Evolutionary conservation across 2,113 vertebrate species (phyloP).

Genomic region (Cairina moschata): DNA sequence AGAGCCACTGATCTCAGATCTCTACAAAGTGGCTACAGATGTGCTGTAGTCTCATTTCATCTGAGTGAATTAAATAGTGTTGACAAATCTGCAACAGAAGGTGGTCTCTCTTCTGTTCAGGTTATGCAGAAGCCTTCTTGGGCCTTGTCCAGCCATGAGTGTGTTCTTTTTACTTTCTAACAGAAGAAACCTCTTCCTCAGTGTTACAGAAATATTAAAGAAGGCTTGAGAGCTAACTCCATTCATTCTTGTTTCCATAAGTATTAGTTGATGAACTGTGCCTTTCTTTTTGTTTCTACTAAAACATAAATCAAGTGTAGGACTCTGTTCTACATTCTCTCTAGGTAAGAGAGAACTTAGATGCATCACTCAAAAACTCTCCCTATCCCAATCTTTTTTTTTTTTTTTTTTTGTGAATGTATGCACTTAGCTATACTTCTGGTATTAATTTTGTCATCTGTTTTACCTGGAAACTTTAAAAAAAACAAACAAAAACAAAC

Average conservation of each 20-base stretch:
- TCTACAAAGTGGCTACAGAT: not conserved
- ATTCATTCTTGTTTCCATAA: not conserved
- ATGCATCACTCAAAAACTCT: not conserved
- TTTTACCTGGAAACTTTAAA: not conserved
- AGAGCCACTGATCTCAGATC: not conserved
- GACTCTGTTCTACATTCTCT: no score
- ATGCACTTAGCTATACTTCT: not conserved
- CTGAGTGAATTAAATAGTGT: not conserved
- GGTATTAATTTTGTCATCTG: not conserved
- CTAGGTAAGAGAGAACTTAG: not conserved
- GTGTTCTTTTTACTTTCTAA: not conserved
- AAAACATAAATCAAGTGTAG: not conserved
- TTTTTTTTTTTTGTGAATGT: not conserved
- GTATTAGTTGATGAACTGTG: not conserved
- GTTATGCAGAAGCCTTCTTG: not conserved
- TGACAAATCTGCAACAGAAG: not conserved
- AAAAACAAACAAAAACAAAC: no score
- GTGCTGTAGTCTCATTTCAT: not conserved
- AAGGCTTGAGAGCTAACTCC: not conserved
- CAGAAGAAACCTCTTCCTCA: not conserved
- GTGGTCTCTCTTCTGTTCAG: not conserved
- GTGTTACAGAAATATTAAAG: not conserved
- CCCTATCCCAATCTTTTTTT: not conserved
- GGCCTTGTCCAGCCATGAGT: not conserved
- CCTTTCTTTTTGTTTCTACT: not conserved